Percentiles rank a stretch among this genome's conserved stretches.
Evolutionary conservation across 2,797 vertebrate genomes (phyloP).

Genomic region (Platyrinchus mystaceus): DNA sequence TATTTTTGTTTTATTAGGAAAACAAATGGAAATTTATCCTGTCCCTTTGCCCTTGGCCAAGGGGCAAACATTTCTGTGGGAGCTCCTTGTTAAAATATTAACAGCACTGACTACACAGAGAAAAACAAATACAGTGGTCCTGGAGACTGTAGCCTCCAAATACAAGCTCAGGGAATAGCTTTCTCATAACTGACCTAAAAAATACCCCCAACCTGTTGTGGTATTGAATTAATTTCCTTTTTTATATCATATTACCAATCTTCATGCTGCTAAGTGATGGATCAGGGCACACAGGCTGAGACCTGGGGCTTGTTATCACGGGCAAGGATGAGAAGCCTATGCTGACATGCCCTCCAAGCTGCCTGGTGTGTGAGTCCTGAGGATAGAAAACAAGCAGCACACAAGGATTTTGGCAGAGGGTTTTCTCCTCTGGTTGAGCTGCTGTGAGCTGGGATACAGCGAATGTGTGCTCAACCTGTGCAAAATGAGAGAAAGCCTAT

Average conservation of each 20-base stretch:
- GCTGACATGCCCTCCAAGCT: neutral
- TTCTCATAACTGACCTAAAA: slow-evolving; percentile 19
- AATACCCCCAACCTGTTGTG: neutral
- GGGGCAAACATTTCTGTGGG: slow-evolving; percentile 38
- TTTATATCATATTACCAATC: neutral
- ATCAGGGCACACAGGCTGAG: neutral
- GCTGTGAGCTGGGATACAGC: neutral
- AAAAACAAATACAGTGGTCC: slow-evolving; percentile 40
- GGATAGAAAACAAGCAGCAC: neutral
- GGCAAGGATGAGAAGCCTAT: neutral
- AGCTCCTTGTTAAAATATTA: slow-evolving; percentile 63
- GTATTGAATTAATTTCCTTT: neutral
- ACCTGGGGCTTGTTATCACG: neutral
- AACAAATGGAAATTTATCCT: slow-evolving; percentile 45
- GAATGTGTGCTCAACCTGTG: neutral
- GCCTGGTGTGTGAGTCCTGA: neutral
- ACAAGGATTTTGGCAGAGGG: neutral
- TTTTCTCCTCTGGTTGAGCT: neutral
- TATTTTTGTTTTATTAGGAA: slow-evolving; percentile 60
- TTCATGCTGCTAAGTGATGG: neutral
- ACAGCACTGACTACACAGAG: neutral
- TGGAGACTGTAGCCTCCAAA: neutral
- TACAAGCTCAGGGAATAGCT: neutral
- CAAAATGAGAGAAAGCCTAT: neutral
- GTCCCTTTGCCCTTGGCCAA: slow-evolving; percentile 36